phyloP scores from a whole-genome alignment of 2,888 invertebrate genomes.

The Deilephila elpenor region DNA sequence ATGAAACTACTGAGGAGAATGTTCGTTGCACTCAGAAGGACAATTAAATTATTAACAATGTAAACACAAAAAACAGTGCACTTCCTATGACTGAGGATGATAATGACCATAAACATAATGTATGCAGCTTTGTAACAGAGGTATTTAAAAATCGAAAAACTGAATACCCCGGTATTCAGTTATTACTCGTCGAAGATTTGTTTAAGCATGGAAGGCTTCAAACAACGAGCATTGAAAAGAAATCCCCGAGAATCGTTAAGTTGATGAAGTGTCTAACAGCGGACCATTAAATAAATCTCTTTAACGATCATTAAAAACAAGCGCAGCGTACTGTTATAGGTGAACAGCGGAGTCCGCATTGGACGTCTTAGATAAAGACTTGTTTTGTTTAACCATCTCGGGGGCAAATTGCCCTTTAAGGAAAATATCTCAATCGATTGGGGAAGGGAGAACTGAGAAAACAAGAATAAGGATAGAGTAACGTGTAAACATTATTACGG shows the following conservation, averaged over 20 bases:
- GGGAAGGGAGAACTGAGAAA: constrained; percentile 43
- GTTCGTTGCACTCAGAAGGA: too few relatives aligned
- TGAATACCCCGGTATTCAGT: not conserved
- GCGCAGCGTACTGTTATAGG: constrained; percentile 28
- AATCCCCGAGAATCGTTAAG: constrained; percentile 26
- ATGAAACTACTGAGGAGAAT: too few relatives aligned
- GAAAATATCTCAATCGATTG: constrained; percentile 68
- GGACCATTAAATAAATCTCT: constrained; percentile 26
- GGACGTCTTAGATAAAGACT: constrained; percentile 54
- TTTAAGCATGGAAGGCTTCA: constrained; percentile 5
- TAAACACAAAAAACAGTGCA: too few relatives aligned
- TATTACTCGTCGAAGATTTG: not conserved
- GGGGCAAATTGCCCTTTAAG: constrained; percentile 62
- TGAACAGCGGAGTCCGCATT: constrained; percentile 43
- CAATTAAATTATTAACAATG: too few relatives aligned
- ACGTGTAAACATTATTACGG: constrained; percentile 40
- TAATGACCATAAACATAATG: too few relatives aligned
- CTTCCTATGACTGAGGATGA: too few relatives aligned
- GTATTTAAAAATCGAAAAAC: too few relatives aligned
- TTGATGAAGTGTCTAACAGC: constrained; percentile 19
- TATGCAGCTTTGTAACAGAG: too few relatives aligned
- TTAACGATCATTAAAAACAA: constrained; percentile 28
- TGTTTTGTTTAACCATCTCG: constrained; percentile 56
- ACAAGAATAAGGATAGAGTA: constrained; percentile 44
- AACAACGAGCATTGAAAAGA: constrained; percentile 22